phyloP scores from a whole-genome alignment of 2,113 vertebrate species.

The Peromyscus californicus region DNA sequence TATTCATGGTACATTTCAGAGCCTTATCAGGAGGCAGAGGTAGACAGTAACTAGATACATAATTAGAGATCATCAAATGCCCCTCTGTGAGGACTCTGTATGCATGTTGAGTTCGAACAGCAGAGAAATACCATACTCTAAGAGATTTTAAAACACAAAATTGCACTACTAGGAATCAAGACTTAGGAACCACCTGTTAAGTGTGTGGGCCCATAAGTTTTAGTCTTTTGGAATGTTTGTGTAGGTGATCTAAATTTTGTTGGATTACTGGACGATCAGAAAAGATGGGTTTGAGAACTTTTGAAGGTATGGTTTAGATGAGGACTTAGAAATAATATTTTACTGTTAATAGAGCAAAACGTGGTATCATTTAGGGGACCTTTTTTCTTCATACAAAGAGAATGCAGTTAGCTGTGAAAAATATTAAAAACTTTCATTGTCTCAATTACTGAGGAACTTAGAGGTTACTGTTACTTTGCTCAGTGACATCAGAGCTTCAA shows the following conservation, averaged over 20 bases:
- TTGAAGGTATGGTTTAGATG: neutral
- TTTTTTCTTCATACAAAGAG: neutral
- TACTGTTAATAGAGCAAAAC: neutral
- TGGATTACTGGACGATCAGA: neutral
- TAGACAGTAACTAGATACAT: neutral
- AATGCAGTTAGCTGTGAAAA: neutral
- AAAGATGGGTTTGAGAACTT: neutral
- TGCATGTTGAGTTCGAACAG: neutral
- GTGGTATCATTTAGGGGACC: neutral
- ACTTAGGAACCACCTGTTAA: neutral
- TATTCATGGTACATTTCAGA: neutral
- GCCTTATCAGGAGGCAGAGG: neutral
- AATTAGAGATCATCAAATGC: neutral
- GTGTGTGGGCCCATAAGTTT: neutral
- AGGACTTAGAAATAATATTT: neutral
- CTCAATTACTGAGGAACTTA: neutral
- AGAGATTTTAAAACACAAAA: neutral
- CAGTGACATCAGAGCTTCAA: neutral
- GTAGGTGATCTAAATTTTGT: neutral
- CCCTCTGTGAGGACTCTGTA: neutral
- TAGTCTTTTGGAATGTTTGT: neutral
- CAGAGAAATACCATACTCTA: neutral
- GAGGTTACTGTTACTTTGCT: neutral
- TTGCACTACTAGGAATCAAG: neutral
- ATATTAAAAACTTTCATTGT: neutral